Evolutionary conservation across 2,888 invertebrate species (phyloP), one percentile per base, ranked within the genome.

Genomic region (Clanis bilineata): DNA sequence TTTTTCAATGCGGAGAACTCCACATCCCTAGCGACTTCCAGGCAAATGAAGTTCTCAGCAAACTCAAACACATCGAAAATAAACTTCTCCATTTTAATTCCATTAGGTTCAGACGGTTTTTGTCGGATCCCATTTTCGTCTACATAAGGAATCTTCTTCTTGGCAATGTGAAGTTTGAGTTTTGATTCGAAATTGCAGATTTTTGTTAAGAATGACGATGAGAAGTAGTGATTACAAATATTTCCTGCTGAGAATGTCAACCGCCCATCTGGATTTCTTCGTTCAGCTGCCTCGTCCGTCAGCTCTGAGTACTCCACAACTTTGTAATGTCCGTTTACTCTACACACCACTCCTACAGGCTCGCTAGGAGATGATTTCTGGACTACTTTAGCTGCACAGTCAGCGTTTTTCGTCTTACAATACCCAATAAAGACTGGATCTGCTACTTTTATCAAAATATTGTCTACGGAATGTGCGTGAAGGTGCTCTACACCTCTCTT

Each of bases 1-100:
- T 99, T 99, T 82, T 99, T 99, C 67, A 99, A 87, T 0, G 99
- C 98, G 71, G 99, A 98, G 82, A 99, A 99, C 83, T 99, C 99
- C 63, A 97, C 96, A 69, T 97, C 96, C 51, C 99, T 94, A 0
- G 96, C 94, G 0, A 97, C 97, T 88, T 99, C 98, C 95, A 98
- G 97, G 5, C 97, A 97, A 10, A 96, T 97, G 77, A 99, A 97
- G 72, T 95, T 96, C 67, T 97, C 95, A 0, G 98, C 95, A 85
- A 97, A 98, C 77, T 96, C 96, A 80, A 99, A 99, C 0, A 99
- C 98, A 85, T 99, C 99, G 83, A 99, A 99, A 9, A 99, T 97
- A 83, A 99, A 99, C 85, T 99, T 99, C 80, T 99, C 99, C 88
- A 99, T 96, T 92, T 99, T 99, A 67, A 99, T 97, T 9, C 99